Evolutionary conservation across 2,113 vertebrate species (phyloP), one percentile per base, ranked within the genome.

Genomic region (Larimichthys crocea): DNA sequence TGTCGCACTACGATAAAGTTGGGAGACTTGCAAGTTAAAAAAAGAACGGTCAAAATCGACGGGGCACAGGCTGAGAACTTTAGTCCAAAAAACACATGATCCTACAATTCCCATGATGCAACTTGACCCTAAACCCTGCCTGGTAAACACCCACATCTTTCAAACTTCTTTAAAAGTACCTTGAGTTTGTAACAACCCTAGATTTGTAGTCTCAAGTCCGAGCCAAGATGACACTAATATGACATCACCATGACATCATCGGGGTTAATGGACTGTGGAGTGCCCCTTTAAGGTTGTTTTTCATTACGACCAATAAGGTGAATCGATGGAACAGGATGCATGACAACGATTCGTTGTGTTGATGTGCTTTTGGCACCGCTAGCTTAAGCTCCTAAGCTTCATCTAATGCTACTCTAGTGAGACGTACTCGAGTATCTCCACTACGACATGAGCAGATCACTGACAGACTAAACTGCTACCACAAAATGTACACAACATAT

Each of bases 401-500:
- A 49, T 66, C 74, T 63, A 76, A 73, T 17, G 20, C 56, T 66
- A 70, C 71, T 53, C 40, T 72, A 78, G 46, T 35, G 66, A 74
- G 60, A 79, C 11, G 22, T 20, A 72, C 59, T 53, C 64, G 48
- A 56, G 61, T 66, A 59, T 60, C 0, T 40, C 35, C 42, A 66
- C 65, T 20, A 79, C 52, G 31, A 84, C 71, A 63, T 40, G 57
- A 74, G 70, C 64, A 72, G 79, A 78, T 84, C 84, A 83, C 79
- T 64, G 69, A 80, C 56, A 19, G 60, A 68, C 74, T 65, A 56
- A 87, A 86, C 73, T 72, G 62, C 89, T 76, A 88, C 65, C 63
- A 79, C 59, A 31, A 64, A 11, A 72, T 60, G 9, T 55, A 65
- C 66, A 76, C 20, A 16, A 88, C 64, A 66, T 3, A 11, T 60